Percentiles rank a stretch among this genome's conserved stretches.
Evolutionary conservation across 2,888 invertebrate genomes (phyloP).

Genomic region (Drosophila tripunctata): DNA sequence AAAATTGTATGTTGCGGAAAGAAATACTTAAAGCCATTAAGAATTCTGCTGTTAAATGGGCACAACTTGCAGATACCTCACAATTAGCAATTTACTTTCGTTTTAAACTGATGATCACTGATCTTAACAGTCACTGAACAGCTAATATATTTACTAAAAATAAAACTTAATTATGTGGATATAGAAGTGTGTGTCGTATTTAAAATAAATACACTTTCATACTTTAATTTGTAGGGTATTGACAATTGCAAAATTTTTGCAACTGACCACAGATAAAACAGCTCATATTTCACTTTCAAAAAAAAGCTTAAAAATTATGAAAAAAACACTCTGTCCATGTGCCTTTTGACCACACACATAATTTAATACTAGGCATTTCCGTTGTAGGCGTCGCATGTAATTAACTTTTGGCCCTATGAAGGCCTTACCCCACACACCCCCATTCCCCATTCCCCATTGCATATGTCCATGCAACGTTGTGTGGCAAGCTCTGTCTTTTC

Average conservation of each 20-base stretch:
- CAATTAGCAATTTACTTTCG: slow-evolving; percentile 17
- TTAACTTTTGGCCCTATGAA: slow-evolving; percentile 68
- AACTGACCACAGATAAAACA: slow-evolving; percentile 50
- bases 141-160: background rate
- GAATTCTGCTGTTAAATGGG: slow-evolving; percentile 18
- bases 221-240: slow-evolving; percentile 14
- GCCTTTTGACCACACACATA: slow-evolving; percentile 63
- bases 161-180: background rate
- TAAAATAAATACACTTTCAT: too few relatives aligned
- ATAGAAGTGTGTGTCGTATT: too few relatives aligned
- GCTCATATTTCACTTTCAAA: slow-evolving; percentile 70
- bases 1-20: slow-evolving; percentile 45
- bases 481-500: slow-evolving; percentile 39
- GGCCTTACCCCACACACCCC: slow-evolving; percentile 4
- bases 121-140: background rate
- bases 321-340: slow-evolving; percentile 25
- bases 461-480: slow-evolving; percentile 18
- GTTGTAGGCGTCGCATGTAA: slow-evolving; percentile 72
- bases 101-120: background rate
- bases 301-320: too few relatives aligned
- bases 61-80: slow-evolving; percentile 21
- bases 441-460: background rate
- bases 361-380: slow-evolving; percentile 52
- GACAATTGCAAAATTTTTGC: slow-evolving; percentile 13
- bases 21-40: slow-evolving; percentile 35